Evolutionary conservation across 2,888 invertebrate genomes (phyloP).

Genomic region (Ferrisia virgata): DNA sequence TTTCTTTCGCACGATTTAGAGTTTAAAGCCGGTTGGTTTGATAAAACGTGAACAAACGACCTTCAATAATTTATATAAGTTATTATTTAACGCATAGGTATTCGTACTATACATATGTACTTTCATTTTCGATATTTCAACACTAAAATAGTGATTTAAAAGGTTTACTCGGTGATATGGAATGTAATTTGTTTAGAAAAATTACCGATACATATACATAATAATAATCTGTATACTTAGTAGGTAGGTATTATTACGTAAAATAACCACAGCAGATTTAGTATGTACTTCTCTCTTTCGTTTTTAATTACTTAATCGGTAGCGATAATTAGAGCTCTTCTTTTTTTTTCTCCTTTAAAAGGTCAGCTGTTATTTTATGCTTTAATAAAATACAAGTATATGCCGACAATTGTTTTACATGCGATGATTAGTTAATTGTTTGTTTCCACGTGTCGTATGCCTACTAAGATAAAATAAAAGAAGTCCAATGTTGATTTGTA

Average conservation of each 20-base stretch:
- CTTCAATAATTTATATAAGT: background rate
- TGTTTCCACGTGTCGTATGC: background rate
- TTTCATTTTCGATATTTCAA: background rate
- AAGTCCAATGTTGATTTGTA: background rate
- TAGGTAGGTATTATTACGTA: background rate
- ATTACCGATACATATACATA: background rate
- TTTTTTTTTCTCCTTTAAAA: slow-evolving; percentile 22
- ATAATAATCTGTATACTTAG: background rate
- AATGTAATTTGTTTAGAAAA: slow-evolving; percentile 5
- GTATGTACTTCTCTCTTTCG: background rate
- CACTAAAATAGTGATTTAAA: background rate
- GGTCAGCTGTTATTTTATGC: slow-evolving; percentile 4
- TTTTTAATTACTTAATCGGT: slow-evolving; percentile 2
- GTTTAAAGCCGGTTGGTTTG: background rate
- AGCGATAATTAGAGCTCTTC: background rate
- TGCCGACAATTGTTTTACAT: background rate
- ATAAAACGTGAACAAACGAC: background rate
- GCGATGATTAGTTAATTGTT: background rate
- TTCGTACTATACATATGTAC: background rate
- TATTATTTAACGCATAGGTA: too few relatives aligned
- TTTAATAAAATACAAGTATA: background rate
- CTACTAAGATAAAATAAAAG: background rate
- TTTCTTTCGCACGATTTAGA: background rate
- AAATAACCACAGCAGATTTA: background rate
- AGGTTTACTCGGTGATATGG: background rate